Evolutionary conservation across 2,797 vertebrate genomes (phyloP), one percentile per base, ranked within the genome.

Genomic region (Hypotaenidia philippensis): DNA sequence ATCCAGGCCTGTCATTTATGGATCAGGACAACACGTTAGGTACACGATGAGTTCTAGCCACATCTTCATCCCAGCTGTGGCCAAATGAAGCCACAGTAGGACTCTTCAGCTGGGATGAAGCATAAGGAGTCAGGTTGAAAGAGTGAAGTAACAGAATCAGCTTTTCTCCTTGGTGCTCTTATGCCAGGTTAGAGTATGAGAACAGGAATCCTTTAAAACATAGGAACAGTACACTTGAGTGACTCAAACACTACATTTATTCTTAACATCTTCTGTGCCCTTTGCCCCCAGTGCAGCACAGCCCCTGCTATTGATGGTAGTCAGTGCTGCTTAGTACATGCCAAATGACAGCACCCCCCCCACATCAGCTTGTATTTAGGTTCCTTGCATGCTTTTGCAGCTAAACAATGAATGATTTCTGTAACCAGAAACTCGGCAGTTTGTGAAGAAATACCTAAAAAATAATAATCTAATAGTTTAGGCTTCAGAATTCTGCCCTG

Each of bases 251-350:
- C 10, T 31, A 32, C 14, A 1, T 55, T 70, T 55, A 36, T 32
- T 41, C 25, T 20, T 47, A 26, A 6, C 20, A 23, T 20, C 26
- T 15, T 44, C 45, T 32, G 23, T 15, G 5, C 34, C 29, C 25
- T 66, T 21, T 65, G 40, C 40, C 53, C n/a, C n/a, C 0, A 1
- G 3, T 7, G 26, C 78, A 66, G 53, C 4, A 0, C 53, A 56
- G 40, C 36, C 38, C 44, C 63, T 36, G 74, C 57, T 31, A 1
- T 7, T 26, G 56, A 38, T 26, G 19, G 31, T 3, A 59, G 74
- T 52, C 41, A 55, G 40, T 4, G 40, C 61, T 49, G 49, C 32
- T 60, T 65, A 47, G 88, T 47, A 38, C 1, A 1, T 36, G 55
- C 55, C 44, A 31, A 68, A 32, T 31, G 23, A 57, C 63, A 45